Conservation (phyloP, 2,888 invertebrate genomes). For the Seladonia tumulorum region DNA sequence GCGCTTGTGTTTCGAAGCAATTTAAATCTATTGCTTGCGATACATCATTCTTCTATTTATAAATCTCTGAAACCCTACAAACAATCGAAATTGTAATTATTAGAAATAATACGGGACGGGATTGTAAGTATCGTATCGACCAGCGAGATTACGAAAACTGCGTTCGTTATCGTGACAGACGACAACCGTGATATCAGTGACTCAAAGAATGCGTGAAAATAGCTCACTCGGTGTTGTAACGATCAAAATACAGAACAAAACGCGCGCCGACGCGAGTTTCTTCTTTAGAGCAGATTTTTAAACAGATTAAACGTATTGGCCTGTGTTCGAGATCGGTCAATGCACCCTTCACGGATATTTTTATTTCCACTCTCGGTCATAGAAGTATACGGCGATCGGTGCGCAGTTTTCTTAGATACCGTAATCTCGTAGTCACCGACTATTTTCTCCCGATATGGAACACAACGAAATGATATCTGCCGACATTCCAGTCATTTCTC, state of each 20-base stretch:
- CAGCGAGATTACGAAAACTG: conserved; percentile 63
- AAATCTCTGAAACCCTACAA: background rate
- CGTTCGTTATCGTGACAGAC: conserved; percentile 57
- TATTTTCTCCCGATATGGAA: conserved; percentile 15
- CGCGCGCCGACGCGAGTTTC: background rate
- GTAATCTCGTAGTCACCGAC: conserved; percentile 22
- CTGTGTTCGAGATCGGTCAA: conserved; percentile 49
- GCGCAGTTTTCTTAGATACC: conserved; percentile 19
- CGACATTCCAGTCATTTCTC: background rate
- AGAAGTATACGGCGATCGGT: conserved; percentile 30
- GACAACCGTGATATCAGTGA: conserved; percentile 53
- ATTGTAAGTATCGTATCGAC: conserved; percentile 38
- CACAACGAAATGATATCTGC: conserved; percentile 5
- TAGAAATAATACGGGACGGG: conserved; percentile 24
- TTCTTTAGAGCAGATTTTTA: conserved; percentile 27
- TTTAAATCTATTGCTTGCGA: background rate
- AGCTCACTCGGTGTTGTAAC: conserved; percentile 40
- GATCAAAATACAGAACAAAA: conserved; percentile 47
- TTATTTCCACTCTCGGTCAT: conserved; percentile 36
- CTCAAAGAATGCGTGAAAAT: conserved; percentile 54
- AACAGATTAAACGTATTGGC: conserved; percentile 9
- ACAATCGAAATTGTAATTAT: conserved; percentile 18
- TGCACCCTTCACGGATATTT: conserved; percentile 50
- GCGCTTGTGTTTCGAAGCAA: background rate
- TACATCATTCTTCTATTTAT: background rate